These are phyloP conservation scores for Parambassis ranga DNA, from an alignment of 2,797 vertebrate species.

Conservation along the genomic window DNA sequence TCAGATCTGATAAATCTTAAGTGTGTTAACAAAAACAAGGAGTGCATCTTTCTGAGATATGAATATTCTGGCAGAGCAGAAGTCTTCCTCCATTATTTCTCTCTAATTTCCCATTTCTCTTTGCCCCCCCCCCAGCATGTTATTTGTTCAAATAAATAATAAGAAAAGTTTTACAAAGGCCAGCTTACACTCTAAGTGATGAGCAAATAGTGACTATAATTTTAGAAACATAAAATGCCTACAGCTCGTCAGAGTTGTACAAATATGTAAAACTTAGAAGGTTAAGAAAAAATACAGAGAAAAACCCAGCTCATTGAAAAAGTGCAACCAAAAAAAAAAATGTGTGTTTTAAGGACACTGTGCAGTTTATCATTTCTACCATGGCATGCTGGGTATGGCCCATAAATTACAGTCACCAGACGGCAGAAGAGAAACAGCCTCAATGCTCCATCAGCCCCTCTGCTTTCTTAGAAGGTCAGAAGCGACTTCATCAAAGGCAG, in stretches of 20 bases:
- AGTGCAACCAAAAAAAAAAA: neutral
- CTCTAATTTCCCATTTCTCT: neutral
- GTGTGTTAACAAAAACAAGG: neutral
- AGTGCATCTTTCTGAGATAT: neutral
- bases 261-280: neutral
- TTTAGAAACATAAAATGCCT: neutral
- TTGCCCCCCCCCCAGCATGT: neutral
- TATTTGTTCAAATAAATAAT: conserved; percentile 11
- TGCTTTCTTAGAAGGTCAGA: conserved; percentile 24
- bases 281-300: neutral
- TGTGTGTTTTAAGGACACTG: neutral
- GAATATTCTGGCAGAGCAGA: neutral
- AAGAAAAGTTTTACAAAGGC: neutral
- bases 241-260: neutral
- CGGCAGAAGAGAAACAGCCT: conserved; percentile 28
- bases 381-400: neutral
- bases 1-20: neutral
- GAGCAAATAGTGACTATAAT: neutral
- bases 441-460: conserved; percentile 3
- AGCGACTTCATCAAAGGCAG: conserved; percentile 18
- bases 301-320: neutral
- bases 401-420: conserved; percentile 28
- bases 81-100: neutral
- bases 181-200: neutral
- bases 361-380: conserved; percentile 4